Conservation (phyloP, 2,797 vertebrate genomes). For the Furcifer pardalis region DNA sequence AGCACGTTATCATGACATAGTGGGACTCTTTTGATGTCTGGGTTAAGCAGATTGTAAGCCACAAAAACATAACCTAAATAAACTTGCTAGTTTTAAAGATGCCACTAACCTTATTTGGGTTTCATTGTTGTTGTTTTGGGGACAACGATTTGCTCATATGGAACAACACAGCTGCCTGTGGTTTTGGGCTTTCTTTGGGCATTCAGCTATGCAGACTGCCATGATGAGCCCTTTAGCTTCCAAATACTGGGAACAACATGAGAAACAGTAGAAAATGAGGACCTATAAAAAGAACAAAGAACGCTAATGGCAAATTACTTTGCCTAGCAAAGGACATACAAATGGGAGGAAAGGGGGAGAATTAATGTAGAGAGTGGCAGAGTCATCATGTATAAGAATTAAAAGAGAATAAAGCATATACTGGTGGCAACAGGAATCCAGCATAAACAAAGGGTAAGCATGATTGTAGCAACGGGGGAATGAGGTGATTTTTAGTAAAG, state of each 20-base stretch:
- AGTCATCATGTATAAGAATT: neutral
- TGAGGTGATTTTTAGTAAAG: neutral
- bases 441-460: neutral
- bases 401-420: neutral
- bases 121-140: too few species aligned
- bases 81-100: too few species aligned
- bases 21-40: neutral
- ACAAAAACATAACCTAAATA: too few species aligned
- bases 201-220: too few species aligned
- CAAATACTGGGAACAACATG: neutral
- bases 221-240: too few species aligned
- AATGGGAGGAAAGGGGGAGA: neutral
- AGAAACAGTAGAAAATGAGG: too few species aligned
- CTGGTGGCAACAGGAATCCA: neutral
- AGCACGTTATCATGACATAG: neutral
- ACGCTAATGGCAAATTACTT: neutral
- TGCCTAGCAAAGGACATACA: neutral
- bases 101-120: too few species aligned
- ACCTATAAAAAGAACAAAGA: too few species aligned
- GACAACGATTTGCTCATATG: too few species aligned
- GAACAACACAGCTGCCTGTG: too few species aligned
- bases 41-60: neutral
- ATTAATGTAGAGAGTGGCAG: neutral
- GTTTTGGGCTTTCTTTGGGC: too few species aligned
- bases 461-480: neutral